Evolutionary conservation across 1,140 invertebrate species (phyloP).

Genomic region (Brachionus rotundiformis): DNA sequence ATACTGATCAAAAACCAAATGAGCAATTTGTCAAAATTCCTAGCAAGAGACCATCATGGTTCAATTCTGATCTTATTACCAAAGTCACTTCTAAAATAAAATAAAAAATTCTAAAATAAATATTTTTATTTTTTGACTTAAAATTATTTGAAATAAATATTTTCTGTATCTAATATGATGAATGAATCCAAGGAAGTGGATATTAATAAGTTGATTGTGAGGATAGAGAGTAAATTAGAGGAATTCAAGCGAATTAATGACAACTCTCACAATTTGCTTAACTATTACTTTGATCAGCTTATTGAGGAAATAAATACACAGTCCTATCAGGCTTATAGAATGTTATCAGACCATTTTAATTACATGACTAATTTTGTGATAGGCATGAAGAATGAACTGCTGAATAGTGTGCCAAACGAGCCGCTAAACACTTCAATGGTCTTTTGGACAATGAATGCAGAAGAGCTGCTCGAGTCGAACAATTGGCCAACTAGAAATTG

Average conservation of each 20-base stretch:
- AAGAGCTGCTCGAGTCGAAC: not conserved
- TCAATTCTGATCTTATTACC: not conserved
- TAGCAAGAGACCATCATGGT: slow-evolving; percentile 21
- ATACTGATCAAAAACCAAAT: not conserved
- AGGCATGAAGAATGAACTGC: not conserved
- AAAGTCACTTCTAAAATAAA: slow-evolving; percentile 29
- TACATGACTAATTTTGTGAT: not conserved
- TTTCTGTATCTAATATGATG: not conserved
- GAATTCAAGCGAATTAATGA: not conserved
- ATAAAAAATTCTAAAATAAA: too few species aligned
- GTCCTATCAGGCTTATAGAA: not conserved
- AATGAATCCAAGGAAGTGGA: not conserved
- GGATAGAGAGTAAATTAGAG: not conserved
- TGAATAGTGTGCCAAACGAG: not conserved
- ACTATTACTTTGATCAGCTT: not conserved
- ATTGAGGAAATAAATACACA: slow-evolving; percentile 6
- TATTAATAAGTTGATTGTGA: not conserved
- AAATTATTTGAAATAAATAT: not conserved
- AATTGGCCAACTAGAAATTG: not conserved
- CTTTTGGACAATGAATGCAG: not conserved
- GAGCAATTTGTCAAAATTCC: not conserved
- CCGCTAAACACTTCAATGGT: not conserved
- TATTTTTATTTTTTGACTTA: not conserved
- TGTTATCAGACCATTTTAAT: slow-evolving; percentile 6
- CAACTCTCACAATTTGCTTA: not conserved